phyloP scores from a whole-genome alignment of 1,140 invertebrate species.

The Chrysopa pallens region DNA sequence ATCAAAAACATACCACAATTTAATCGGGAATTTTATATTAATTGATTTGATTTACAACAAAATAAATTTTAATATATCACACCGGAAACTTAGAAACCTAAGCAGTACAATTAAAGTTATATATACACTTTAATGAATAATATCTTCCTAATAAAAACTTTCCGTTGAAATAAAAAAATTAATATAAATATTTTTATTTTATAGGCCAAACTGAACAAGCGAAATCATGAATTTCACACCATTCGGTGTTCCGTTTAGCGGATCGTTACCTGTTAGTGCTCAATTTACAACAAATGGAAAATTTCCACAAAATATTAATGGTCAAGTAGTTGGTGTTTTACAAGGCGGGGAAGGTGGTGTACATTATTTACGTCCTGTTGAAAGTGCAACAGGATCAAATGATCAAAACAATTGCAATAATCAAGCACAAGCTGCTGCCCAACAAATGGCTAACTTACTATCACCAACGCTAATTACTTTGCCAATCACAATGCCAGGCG shows the following conservation, averaged over 20 bases:
- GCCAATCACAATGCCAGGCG: slow-evolving; percentile 52
- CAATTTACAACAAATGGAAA: slow-evolving; percentile 42
- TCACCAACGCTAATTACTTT: slow-evolving; percentile 47
- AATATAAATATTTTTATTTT: slow-evolving; percentile 5
- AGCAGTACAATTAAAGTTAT: no score
- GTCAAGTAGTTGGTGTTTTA: slow-evolving; percentile 22
- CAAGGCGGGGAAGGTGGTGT: slow-evolving; percentile 45
- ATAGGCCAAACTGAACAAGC: slow-evolving; percentile 4
- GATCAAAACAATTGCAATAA: slow-evolving; percentile 7
- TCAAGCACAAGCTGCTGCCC: slow-evolving; percentile 17
- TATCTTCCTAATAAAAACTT: no score
- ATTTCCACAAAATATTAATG: slow-evolving; percentile 39
- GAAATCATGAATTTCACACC: slow-evolving; percentile 49
- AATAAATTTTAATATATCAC: no score
- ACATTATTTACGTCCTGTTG: slow-evolving; percentile 52
- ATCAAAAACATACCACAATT: no score
- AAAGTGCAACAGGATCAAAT: slow-evolving; percentile 20
- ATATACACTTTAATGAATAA: no score
- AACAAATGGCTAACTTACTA: slow-evolving; percentile 18
- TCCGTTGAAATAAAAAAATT: neutral
- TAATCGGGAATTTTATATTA: no score
- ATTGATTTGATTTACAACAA: no score
- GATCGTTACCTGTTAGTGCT: slow-evolving; percentile 40
- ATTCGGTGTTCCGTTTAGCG: slow-evolving; percentile 39
- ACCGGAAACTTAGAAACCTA: no score